Evolutionary conservation across 1,140 invertebrate species (phyloP).

Genomic region (Dendroctonus valens): DNA sequence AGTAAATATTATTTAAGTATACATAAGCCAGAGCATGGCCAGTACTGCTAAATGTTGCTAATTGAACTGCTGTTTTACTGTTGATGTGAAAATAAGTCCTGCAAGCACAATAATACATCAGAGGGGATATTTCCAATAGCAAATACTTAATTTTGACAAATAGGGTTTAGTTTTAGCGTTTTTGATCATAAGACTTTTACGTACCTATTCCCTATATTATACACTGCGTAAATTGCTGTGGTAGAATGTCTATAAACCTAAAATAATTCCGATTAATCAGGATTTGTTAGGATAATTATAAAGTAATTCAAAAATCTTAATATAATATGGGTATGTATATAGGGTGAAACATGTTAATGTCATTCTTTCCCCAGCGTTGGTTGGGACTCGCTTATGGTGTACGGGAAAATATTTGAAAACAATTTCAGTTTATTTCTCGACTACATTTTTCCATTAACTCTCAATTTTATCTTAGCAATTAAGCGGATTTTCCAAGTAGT

Average conservation of each 20-base stretch:
- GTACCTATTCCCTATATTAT: constrained; percentile 49
- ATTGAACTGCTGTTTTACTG: constrained; percentile 48
- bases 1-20: constrained; percentile 78
- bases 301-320: no score
- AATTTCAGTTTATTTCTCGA: no score
- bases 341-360: no score
- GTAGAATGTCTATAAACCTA: constrained; percentile 60
- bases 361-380: no score
- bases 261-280: neutral
- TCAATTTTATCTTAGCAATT: no score
- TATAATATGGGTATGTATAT: no score
- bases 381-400: no score
- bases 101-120: neutral
- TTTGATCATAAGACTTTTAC: neutral
- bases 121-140: neutral
- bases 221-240: constrained; percentile 58
- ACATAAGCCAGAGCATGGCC: constrained; percentile 71
- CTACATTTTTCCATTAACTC: no score
- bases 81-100: constrained; percentile 53
- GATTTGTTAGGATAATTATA: no score
- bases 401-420: no score
- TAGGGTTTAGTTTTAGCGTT: neutral
- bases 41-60: constrained; percentile 59
- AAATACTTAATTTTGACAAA: neutral
- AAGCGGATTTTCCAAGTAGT: no score